Evolutionary conservation across 1,140 invertebrate species (phyloP).

Genomic region (Dufourea novaeangliae): DNA sequence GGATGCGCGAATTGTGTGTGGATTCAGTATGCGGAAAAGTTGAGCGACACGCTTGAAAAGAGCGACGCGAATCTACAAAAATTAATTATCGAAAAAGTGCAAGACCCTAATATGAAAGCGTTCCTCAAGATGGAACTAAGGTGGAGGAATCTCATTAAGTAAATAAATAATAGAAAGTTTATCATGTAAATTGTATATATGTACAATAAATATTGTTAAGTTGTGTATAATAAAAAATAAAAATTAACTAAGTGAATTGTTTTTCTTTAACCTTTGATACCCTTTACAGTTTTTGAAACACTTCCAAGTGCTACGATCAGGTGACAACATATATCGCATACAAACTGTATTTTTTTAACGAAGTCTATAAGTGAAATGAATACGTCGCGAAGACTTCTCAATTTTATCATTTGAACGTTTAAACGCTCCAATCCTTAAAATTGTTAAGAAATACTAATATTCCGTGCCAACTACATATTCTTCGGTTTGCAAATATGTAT

Average conservation of each 20-base stretch:
- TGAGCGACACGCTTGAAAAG: conserved; percentile 85
- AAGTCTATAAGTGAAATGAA: too few species aligned
- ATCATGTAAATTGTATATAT: conserved; percentile 28
- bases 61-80: conserved; percentile 86
- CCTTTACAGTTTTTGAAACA: conserved; percentile 10
- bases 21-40: conserved; percentile 93
- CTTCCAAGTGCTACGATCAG: conserved; percentile 39
- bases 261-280: not conserved
- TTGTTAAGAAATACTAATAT: too few species aligned
- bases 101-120: conserved; percentile 91
- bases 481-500: too few species aligned
- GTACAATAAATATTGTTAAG: not conserved
- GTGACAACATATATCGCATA: too few species aligned
- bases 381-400: too few species aligned
- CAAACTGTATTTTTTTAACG: too few species aligned
- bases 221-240: conserved; percentile 27
- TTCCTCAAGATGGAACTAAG: conserved; percentile 90
- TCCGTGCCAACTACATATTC: too few species aligned
- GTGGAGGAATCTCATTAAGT: conserved; percentile 71
- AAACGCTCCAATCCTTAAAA: not conserved
- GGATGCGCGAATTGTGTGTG: conserved; percentile 98
- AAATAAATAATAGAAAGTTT: conserved; percentile 8
- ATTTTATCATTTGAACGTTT: too few species aligned
- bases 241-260: not conserved
- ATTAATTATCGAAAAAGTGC: conserved; percentile 88